These are phyloP conservation scores for Micrasema longulum DNA, from an alignment of 1,140 invertebrate species.

Conservation along the genomic window DNA sequence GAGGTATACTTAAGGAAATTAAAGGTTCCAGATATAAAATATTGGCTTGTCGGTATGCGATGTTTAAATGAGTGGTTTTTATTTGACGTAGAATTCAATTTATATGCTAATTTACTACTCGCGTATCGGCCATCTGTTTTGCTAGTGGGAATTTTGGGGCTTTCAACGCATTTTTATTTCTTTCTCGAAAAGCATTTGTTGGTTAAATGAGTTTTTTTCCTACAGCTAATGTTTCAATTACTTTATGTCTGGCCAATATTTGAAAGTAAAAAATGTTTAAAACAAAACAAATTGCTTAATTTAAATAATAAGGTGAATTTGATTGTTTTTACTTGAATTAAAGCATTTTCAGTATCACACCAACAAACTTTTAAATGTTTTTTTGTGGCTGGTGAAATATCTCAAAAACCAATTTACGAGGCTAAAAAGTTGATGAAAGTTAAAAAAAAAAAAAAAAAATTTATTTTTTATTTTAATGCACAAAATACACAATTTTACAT, in stretches of 20 bases:
- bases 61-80: conserved; percentile 52
- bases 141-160: conserved; percentile 38
- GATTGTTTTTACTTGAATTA: too few species aligned
- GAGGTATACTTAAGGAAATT: conserved; percentile 37
- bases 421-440: too few species aligned
- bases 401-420: too few species aligned
- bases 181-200: not conserved
- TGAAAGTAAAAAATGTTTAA: not conserved
- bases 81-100: conserved; percentile 54
- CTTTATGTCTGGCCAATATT: conserved; percentile 26
- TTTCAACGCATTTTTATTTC: conserved; percentile 30
- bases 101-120: conserved; percentile 52
- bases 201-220: conserved; percentile 21
- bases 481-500: too few species aligned
- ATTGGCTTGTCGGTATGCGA: conserved; percentile 10
- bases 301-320: too few species aligned
- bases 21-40: conserved; percentile 29
- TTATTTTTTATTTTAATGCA: too few species aligned
- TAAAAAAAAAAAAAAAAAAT: too few species aligned
- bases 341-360: too few species aligned
- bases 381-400: too few species aligned
- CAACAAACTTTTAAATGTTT: too few species aligned
- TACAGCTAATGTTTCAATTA: conserved; percentile 19
- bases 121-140: conserved; percentile 41
- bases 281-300: too few species aligned